phyloP scores from a whole-genome alignment of 1,140 invertebrate genomes.

The Tyrophagus putrescentiae region DNA sequence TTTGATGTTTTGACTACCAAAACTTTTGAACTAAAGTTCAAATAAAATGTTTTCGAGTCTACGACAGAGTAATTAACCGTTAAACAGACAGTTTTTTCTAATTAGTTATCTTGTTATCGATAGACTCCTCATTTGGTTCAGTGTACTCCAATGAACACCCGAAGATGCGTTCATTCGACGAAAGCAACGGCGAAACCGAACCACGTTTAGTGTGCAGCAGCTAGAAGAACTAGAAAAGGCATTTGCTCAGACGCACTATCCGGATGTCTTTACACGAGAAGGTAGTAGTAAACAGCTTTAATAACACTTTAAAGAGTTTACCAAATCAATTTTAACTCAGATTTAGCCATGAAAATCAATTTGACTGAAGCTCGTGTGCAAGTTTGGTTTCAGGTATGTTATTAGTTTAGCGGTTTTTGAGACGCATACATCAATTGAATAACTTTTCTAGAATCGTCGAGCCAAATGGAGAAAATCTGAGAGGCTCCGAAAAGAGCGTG shows the following conservation, averaged over 20 bases:
- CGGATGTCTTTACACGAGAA: conserved; percentile 92
- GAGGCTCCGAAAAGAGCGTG: conserved; percentile 34
- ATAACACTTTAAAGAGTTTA: no score
- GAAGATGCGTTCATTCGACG: conserved; percentile 89
- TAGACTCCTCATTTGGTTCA: conserved; percentile 60
- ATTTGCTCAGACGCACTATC: conserved; percentile 90
- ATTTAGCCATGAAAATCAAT: conserved; percentile 95
- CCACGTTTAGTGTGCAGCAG: conserved; percentile 89
- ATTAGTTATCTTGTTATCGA: no score
- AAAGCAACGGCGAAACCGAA: conserved; percentile 85
- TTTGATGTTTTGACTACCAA: no score
- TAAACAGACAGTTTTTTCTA: no score
- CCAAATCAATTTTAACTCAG: conserved; percentile 33
- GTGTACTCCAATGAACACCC: conserved; percentile 78
- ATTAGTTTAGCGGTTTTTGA: not conserved
- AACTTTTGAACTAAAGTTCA: no score
- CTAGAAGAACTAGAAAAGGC: conserved; percentile 92
- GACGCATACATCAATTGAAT: no score
- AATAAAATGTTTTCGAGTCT: no score
- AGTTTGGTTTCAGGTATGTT: conserved; percentile 40
- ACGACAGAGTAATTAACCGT: no score
- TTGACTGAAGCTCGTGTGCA: conserved; percentile 91
- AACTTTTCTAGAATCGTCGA: conserved; percentile 70
- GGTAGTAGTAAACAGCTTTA: no score
- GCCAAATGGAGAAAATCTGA: conserved; percentile 72